Percentiles rank a stretch among this genome's conserved stretches.
These are phyloP conservation scores for Balanococcus diminutus DNA, from an alignment of 2,888 invertebrate genomes.

Conservation along the genomic window DNA sequence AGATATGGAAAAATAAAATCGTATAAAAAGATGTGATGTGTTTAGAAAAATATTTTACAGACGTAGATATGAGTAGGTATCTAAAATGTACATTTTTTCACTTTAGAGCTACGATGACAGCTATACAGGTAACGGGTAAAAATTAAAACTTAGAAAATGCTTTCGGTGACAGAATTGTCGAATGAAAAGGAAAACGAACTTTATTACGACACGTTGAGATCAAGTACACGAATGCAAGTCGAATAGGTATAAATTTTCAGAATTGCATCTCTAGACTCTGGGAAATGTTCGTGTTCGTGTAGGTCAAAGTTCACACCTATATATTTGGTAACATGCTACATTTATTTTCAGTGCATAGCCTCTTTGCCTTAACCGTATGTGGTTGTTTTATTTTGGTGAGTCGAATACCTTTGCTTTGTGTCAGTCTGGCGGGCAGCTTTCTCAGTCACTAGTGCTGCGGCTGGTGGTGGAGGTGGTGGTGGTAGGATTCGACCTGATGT, in stretches of 20 bases:
- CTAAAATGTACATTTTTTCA: no score
- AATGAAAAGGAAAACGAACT: not conserved
- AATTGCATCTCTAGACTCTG: not conserved
- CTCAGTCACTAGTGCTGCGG: not conserved
- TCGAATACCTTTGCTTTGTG: not conserved
- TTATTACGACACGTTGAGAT: not conserved
- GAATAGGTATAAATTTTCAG: not conserved
- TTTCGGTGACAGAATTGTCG: not conserved
- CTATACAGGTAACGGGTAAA: not conserved
- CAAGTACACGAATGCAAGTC: not conserved
- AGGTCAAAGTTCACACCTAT: not conserved
- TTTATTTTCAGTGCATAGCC: not conserved
- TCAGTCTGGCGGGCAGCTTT: not conserved
- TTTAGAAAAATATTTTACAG: not conserved
- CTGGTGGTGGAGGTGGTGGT: not conserved
- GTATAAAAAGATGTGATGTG: not conserved
- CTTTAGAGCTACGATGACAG: not conserved
- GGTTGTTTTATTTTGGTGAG: not conserved
- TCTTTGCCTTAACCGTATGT: not conserved
- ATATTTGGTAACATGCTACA: not conserved
- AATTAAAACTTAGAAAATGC: not conserved
- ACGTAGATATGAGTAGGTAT: not conserved
- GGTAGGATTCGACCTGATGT: constrained; percentile 59
- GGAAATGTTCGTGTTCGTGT: not conserved
- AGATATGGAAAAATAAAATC: not conserved